Percentiles rank a stretch among this genome's conserved stretches.
These are phyloP conservation scores for Monoplex corrugatus DNA, from an alignment of 2,888 invertebrate genomes.

Conservation along the genomic window DNA sequence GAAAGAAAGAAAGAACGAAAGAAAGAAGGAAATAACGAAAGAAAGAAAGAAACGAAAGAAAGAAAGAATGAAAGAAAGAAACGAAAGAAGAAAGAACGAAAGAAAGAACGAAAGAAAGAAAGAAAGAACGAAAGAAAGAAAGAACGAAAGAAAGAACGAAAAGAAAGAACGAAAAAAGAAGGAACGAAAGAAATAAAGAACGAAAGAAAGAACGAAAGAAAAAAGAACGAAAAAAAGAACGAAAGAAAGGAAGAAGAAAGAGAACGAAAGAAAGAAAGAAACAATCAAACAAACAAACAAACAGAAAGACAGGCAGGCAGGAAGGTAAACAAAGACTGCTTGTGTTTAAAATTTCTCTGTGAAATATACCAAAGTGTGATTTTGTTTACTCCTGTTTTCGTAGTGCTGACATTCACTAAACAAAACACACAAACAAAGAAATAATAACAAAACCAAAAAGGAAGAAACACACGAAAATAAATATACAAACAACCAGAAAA, in stretches of 20 bases:
- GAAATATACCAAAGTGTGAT: too few species aligned
- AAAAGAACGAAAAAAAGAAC: neutral
- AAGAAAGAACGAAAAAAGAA: neutral
- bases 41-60: neutral
- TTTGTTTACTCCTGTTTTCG: too few species aligned
- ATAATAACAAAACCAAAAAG: too few species aligned
- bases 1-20: neutral
- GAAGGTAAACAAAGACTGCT: too few species aligned
- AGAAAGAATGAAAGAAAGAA: neutral
- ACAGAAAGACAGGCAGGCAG: too few species aligned
- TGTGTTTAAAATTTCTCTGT: too few species aligned
- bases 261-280: neutral
- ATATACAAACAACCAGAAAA: too few species aligned
- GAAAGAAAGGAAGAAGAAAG: neutral
- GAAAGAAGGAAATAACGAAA: neutral
- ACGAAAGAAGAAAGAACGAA: neutral
- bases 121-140: neutral
- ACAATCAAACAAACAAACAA: too few species aligned
- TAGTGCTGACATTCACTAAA: too few species aligned
- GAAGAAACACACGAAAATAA: too few species aligned
- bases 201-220: neutral
- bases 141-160: neutral
- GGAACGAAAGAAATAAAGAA: neutral
- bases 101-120: neutral
- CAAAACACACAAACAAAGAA: too few species aligned